phyloP scores from a whole-genome alignment of 2,797 vertebrate species.

The Artibeus lituratus region DNA sequence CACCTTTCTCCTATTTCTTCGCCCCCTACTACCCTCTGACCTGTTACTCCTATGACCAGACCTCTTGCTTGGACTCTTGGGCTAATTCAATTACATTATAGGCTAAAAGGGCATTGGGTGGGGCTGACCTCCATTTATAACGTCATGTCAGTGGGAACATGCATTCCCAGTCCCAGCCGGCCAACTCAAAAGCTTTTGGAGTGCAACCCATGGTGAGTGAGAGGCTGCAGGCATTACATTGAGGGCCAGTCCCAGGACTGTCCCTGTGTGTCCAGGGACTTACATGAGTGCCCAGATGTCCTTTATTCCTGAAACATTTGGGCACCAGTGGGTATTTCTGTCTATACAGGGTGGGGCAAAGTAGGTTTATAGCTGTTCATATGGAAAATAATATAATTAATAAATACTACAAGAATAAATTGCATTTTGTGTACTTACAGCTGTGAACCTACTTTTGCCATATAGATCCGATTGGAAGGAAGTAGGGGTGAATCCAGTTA shows the following conservation, averaged over 20 bases:
- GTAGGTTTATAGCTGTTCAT: background rate
- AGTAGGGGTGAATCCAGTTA: background rate
- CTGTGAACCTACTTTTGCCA: background rate
- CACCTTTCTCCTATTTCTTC: background rate
- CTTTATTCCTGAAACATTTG: background rate
- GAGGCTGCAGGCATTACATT: background rate
- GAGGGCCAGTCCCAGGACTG: background rate
- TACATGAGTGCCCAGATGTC: background rate
- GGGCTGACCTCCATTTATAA: background rate
- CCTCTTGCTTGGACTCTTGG: background rate
- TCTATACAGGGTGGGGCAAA: background rate
- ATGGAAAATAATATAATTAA: background rate
- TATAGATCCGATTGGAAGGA: background rate
- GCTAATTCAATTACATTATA: background rate
- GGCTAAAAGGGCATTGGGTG: background rate
- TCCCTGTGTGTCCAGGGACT: background rate
- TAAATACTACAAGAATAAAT: background rate
- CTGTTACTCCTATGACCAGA: background rate
- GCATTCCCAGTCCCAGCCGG: background rate
- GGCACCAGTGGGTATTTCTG: background rate
- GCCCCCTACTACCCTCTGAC: background rate
- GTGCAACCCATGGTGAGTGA: background rate
- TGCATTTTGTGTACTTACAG: background rate
- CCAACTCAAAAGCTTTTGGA: background rate
- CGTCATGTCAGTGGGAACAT: background rate